These are phyloP conservation scores for Ceyx erithaca DNA, from an alignment of 2,797 vertebrate genomes.

Conservation along the genomic window DNA sequence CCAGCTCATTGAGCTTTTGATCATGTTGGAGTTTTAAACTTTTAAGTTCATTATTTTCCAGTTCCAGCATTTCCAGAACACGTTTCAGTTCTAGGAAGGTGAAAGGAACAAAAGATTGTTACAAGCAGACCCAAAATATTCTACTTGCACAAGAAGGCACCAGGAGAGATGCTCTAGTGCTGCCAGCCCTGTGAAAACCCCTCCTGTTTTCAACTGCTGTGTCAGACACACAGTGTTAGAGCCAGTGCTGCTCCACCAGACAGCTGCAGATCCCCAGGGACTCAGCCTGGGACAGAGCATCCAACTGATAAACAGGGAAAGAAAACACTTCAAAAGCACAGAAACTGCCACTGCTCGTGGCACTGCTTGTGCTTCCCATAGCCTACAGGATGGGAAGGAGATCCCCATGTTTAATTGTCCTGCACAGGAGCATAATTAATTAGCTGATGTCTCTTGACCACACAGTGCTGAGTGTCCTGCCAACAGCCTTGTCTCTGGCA, in stretches of 20 bases:
- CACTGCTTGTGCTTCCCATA: not conserved
- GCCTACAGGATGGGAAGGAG: not conserved
- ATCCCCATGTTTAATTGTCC: not conserved
- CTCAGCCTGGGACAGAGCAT: not conserved
- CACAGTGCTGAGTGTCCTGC: not conserved
- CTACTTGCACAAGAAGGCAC: not conserved
- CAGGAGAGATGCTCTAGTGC: not conserved
- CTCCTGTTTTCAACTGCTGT: not conserved
- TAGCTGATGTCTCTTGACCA: not conserved
- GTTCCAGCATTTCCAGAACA: constrained; percentile 81
- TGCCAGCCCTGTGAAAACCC: not conserved
- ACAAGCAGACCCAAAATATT: not conserved
- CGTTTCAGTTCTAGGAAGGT: constrained; percentile 80
- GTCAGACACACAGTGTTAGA: not conserved
- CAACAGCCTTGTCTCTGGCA: not conserved
- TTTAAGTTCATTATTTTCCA: constrained; percentile 81
- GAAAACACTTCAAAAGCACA: not conserved
- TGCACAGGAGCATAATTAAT: not conserved
- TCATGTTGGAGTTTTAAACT: constrained; percentile 79
- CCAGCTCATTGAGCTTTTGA: constrained; percentile 80
- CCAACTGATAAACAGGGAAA: not conserved
- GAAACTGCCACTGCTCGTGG: not conserved
- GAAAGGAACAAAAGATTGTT: not conserved
- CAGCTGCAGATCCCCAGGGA: not conserved
- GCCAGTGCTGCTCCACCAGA: not conserved